Base-by-base conservation (phyloP, 2,113 vertebrate genomes). In the Suncus etruscus region DNA sequence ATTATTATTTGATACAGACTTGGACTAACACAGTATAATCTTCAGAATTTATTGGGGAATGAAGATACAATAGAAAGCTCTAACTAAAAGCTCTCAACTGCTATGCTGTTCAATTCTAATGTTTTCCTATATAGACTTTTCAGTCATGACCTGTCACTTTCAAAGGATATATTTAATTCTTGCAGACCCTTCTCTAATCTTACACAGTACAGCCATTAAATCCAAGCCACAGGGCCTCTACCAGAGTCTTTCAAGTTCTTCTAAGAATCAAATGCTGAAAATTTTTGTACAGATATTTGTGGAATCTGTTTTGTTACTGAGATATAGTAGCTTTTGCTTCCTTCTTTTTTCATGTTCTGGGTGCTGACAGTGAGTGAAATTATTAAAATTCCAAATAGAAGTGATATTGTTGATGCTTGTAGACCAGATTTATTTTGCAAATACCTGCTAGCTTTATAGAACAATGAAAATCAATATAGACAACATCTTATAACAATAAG, bases 381-480 rank as follows among this genome's bases (percentile, higher is more conserved):
- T 63, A 89, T 39, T 50, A 29, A 80, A 79, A 95, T 93, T 72
- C 87, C 75, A 72, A 39, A 54, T 11, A 66, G 27, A 10, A 1
- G 15, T 91, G 69, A 86, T 11, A 27, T 72, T 70, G 63, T 50
- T 84, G 63, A 83, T 15, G 25, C 94, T 79, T 54, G n/a, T 54
- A 89, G 74, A 84, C 15, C 22, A 10, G 14, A 1, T 91, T 90
- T 89, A 39, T 87, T 93, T 91, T 91, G 39, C 47, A 63, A 86
- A 77, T 39, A 91, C 15, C 39, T 87, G 25, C 5, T 72, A 29
- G 24, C 51, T 85, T 82, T 31, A 51, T 61, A 27, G 70, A 84
- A 89, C 65, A 63, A 18, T 47, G 31, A 80, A 11, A 79, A 25
- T 65, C 45, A 77, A 89, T 48, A 68, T n/a, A 87, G 47, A 79